Base-by-base conservation (phyloP, 2,797 vertebrate genomes). In the Bufotes viridis region DNA sequence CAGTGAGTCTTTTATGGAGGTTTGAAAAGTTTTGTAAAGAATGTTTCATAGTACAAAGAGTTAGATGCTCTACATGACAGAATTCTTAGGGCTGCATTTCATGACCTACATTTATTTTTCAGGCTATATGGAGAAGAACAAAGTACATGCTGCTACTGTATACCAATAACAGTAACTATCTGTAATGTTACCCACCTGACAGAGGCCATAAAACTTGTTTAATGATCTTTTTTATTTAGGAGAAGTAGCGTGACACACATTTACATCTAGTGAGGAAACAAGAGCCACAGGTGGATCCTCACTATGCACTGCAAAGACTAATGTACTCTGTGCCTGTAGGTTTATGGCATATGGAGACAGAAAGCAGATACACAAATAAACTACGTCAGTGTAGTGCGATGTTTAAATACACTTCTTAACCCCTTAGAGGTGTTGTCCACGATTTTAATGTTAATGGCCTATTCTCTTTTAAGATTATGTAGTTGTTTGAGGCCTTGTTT, bases 281-380 rank as follows among this genome's bases (percentile, higher is more conserved):
- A 24, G 13, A 78, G 55, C 75, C 49, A 55, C 10, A 78, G 22
- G 14, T 78, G 75, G 22, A 78, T 2, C 3, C 72, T 12, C 20
- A 51, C 75, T 76, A 22, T 55, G 20, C 20, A 10, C 42, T 51
- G 20, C 6, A 75, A 53, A 53, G 20, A 76, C 49, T 24, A 78
- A 78, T 78, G n/a, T 55, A 53, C 24, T 78, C 75, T 51, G 2
- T 78, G n/a, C 22, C 75, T 78, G 75, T 55, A 78, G 75, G 75
- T 34, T 20, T 72, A 6, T 72, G 15, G 69, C 17, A 14, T 14
- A 29, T 14, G 7, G 7, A 49, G 69, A 53, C 49, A 76, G 22
- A 76, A 55, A 13, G 22, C 49, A 76, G 74, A 55, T 20, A 51
- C 15, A 78, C 51, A 55, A 12, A 78, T 22, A 51, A 75, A 5